Evolutionary conservation across 2,113 vertebrate genomes (phyloP).

Genomic region (Phalacrocorax pelagicus): DNA sequence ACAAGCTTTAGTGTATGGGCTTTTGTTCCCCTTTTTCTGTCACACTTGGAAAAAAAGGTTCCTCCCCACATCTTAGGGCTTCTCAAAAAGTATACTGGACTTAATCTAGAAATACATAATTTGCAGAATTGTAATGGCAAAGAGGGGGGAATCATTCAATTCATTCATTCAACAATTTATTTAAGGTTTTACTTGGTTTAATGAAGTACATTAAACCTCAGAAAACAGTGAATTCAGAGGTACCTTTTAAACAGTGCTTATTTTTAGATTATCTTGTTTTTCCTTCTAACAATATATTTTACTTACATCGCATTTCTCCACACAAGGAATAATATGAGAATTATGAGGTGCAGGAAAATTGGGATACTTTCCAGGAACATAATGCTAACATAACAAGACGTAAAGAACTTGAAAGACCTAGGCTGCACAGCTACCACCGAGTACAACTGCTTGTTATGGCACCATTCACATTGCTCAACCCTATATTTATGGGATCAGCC

Average conservation of each 20-base stretch:
- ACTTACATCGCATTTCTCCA: neutral
- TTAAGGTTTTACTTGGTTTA: neutral
- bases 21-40: neutral
- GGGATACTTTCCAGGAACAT: neutral
- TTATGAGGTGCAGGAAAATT: neutral
- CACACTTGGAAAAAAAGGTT: neutral
- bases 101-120: neutral
- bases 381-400: neutral
- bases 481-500: neutral
- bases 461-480: neutral
- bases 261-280: neutral
- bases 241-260: neutral
- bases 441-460: neutral
- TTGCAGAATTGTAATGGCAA: neutral
- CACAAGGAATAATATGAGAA: neutral
- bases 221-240: neutral
- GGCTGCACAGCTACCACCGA: neutral
- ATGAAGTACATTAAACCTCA: neutral
- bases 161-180: no score
- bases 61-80: rapidly evolving
- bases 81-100: rapidly evolving
- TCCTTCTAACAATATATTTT: neutral
- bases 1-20: neutral
- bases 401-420: neutral
- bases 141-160: no score